Percentiles rank a stretch among this genome's conserved stretches.
phyloP scores from a whole-genome alignment of 2,113 vertebrate genomes.

The Nothobranchius furzeri region DNA sequence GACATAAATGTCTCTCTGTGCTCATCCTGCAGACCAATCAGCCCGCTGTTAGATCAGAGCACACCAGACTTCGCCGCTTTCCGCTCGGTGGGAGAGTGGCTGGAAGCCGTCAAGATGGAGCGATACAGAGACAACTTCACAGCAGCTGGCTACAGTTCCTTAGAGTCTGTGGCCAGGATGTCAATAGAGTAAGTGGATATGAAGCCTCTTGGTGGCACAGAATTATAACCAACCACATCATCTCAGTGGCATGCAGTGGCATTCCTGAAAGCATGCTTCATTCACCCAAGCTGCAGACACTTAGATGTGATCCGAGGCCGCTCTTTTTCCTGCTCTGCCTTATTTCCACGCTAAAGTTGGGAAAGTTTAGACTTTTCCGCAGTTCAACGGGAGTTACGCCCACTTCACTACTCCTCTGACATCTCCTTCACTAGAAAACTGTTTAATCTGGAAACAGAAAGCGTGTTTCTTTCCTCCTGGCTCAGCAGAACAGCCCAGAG shows the following conservation, averaged over 20 bases:
- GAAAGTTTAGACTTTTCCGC: neutral
- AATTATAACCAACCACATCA: conserved; percentile 22
- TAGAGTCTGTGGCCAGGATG: conserved; percentile 98
- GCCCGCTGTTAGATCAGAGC: conserved; percentile 97
- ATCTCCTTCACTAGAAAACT: neutral
- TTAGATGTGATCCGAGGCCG: neutral
- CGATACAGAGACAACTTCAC: conserved; percentile 98
- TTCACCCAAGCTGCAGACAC: neutral
- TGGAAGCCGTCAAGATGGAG: conserved; percentile 99
- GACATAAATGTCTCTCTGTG: conserved; percentile 70
- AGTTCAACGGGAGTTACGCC: neutral
- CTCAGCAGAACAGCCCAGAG: no score
- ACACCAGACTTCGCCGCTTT: conserved; percentile 95
- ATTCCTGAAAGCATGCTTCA: no score
- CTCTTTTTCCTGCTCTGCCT: neutral
- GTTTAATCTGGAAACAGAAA: neutral
- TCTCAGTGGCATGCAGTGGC: no score
- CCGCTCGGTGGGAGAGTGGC: conserved; percentile 97
- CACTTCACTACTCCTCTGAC: neutral
- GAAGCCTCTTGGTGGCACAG: conserved; percentile 12
- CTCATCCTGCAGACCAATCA: conserved; percentile 88
- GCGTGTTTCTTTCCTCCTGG: neutral
- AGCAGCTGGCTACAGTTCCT: conserved; percentile 95
- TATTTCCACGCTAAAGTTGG: neutral
- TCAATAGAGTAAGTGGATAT: conserved; percentile 92